These are phyloP conservation scores for Cataglyphis livida DNA, from an alignment of 2,888 invertebrate species.

Conservation along the genomic window DNA sequence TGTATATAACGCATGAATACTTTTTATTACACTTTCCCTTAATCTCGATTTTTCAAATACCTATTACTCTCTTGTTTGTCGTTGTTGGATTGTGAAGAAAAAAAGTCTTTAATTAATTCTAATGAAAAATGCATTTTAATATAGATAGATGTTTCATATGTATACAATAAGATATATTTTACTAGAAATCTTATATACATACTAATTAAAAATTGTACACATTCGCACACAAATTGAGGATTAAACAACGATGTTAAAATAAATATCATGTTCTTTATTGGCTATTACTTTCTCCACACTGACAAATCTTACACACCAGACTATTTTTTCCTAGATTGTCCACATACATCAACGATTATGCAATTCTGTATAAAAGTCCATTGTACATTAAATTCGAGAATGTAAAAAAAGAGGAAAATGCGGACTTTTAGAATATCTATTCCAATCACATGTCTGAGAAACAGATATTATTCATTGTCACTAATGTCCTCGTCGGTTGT, in stretches of 20 bases:
- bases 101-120: neutral
- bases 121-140: conserved; percentile 8
- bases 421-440: conserved; percentile 64
- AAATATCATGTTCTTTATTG: conserved; percentile 83
- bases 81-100: neutral
- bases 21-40: conserved; percentile 61
- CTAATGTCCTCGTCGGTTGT: conserved; percentile 90
- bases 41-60: conserved; percentile 4
- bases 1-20: neutral
- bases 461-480: conserved; percentile 85
- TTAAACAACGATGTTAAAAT: conserved; percentile 85
- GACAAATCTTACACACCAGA: conserved; percentile 75
- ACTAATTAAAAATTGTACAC: conserved; percentile 79
- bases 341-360: conserved; percentile 76
- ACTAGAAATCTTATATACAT: conserved; percentile 80
- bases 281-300: conserved; percentile 73
- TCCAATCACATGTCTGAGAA: conserved; percentile 54
- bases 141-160: neutral
- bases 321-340: conserved; percentile 76
- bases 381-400: conserved; percentile 74
- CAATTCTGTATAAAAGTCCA: conserved; percentile 76
- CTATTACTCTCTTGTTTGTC: neutral
- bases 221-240: conserved; percentile 77
- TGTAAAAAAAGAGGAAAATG: conserved; percentile 73
- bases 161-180: conserved; percentile 67